Evolutionary conservation across 2,888 invertebrate species (phyloP), one percentile per base, ranked within the genome.

Genomic region (Mantis religiosa): DNA sequence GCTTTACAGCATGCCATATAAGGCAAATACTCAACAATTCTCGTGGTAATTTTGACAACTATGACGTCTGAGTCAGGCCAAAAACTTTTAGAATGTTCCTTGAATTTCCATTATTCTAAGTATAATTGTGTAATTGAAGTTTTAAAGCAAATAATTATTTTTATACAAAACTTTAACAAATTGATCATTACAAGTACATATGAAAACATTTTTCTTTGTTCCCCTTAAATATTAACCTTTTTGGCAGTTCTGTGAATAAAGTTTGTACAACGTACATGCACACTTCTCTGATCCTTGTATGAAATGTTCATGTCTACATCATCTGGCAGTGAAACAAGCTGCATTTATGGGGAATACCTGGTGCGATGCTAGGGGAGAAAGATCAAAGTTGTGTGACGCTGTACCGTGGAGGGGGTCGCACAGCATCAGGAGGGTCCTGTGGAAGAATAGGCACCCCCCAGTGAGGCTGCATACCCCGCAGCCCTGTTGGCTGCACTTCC

Each of bases 371-470:
- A 71, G 54, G 54, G 85, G 85, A 84, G 85, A n/a, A 84, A 84
- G 54, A 81, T 85, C 89, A 88, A 82, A 89, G 88, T 82, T 90
- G 87, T 83, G 90, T 89, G 84, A 90, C 89, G 89, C 90, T 90
- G 90, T 89, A 88, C 81, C 89, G 89, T 82, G 90, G 90, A 82
- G 82, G 86, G 87, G 90, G 90, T 81, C 90, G 90, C 89, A 89
- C 87, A 82, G 90, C 90, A 85, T 90, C 89, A 84, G 90, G 90
- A 88, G 90, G 90, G 87, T 90, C 90, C 87, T 87, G 87, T 28
- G 89, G 87, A 82, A 90, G 87, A 88, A 90, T 88, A 71, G 89
- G 89, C 87, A 81, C 88, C 28, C 88, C 89, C 34, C 87, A 83
- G 82, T 89, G 90, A 89, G 54, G 88, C 71, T 87, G 54, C 89